phyloP scores from a whole-genome alignment of 2,888 invertebrate genomes.

The Synergus gifuensis region DNA sequence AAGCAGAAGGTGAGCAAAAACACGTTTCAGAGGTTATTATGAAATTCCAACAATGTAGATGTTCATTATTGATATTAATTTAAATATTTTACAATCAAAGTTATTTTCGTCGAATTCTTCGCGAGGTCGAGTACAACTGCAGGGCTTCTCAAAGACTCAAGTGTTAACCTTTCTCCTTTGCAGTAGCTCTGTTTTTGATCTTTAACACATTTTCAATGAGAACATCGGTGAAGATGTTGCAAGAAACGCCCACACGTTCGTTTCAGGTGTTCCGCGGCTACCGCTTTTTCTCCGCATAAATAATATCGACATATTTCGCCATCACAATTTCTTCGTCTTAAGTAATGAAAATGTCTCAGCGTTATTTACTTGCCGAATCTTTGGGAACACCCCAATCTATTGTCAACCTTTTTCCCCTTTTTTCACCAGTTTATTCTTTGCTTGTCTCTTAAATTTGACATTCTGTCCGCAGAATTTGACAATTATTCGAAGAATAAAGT shows the following conservation, averaged over 20 bases:
- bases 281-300: slow-evolving; percentile 19
- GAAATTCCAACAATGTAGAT: slow-evolving; percentile 44
- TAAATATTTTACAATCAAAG: slow-evolving; percentile 45
- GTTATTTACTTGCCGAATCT: background rate
- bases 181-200: slow-evolving; percentile 4
- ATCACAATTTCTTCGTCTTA: background rate
- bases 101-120: slow-evolving; percentile 38
- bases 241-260: slow-evolving; percentile 51
- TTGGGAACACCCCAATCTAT: background rate
- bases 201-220: slow-evolving; percentile 43
- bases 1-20: slow-evolving; percentile 34
- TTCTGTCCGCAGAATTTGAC: background rate
- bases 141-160: slow-evolving; percentile 15
- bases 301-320: slow-evolving; percentile 24
- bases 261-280: slow-evolving; percentile 29
- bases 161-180: background rate
- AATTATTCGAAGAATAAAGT: background rate
- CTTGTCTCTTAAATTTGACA: background rate
- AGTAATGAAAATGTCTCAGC: background rate
- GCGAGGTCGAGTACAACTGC: slow-evolving; percentile 10
- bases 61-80: slow-evolving; percentile 49
- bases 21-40: slow-evolving; percentile 46
- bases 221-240: slow-evolving; percentile 48
- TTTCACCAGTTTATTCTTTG: background rate
- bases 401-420: background rate